Evolutionary conservation across 2,888 invertebrate species (phyloP).

Genomic region (Notodonta dromedarius): DNA sequence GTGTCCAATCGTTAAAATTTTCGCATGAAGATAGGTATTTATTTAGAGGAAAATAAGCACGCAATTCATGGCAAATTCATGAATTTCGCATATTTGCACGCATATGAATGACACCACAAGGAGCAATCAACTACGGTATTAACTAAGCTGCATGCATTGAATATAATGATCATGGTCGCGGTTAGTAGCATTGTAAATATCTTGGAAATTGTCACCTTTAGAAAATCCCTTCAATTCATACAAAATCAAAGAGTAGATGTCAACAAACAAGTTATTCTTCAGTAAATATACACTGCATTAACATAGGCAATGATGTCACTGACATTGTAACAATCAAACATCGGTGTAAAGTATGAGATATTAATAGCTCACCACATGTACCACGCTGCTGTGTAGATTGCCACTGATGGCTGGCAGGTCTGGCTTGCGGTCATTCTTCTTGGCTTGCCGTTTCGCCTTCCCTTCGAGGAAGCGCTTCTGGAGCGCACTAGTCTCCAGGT

Average conservation of each 20-base stretch:
- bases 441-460: conserved; percentile 94
- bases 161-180: neutral
- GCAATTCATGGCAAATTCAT: neutral
- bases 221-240: neutral
- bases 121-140: neutral
- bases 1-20: neutral
- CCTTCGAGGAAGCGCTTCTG: conserved; percentile 96
- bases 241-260: neutral
- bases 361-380: conserved; percentile 86
- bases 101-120: neutral
- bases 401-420: conserved; percentile 77
- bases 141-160: neutral
- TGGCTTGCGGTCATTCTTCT: conserved; percentile 88
- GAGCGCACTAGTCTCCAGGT: conserved; percentile 93
- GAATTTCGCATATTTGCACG: conserved; percentile 4
- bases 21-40: neutral
- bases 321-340: conserved; percentile 4
- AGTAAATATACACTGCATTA: conserved; percentile 10
- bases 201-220: neutral
- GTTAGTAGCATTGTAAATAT: neutral
- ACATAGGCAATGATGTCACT: conserved; percentile 10
- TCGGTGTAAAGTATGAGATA: conserved; percentile 1
- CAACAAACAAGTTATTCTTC: neutral
- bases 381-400: conserved; percentile 88
- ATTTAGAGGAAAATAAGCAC: neutral